Evolutionary conservation across 1,140 invertebrate species (phyloP), one percentile per base, ranked within the genome.

Genomic region (Nasonia longicornis): DNA sequence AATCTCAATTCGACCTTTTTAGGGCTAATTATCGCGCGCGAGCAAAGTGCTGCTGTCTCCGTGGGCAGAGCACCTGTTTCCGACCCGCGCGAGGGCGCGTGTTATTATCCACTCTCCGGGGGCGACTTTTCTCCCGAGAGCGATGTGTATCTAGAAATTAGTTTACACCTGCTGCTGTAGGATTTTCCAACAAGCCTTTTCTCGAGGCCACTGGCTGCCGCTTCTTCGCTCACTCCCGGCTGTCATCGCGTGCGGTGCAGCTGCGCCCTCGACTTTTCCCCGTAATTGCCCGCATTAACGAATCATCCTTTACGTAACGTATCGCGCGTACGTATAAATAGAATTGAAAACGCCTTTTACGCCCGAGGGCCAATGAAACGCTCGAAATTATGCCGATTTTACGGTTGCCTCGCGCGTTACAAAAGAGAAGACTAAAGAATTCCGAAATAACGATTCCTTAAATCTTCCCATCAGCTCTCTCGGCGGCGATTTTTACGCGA

Each of bases 111-210:
- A 22, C 26, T 64, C 16, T 63, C 52, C 26, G 26, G 4, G 20
- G 29, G 48, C 48, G 16, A 14, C 16, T 26, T 66, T 14, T 66
- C 20, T 3, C 20, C n/a, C 11, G 7, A 16, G 63, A 16, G 63
- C 63, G 63, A 78, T 78, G 31, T 63, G 1, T 72, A 79, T 79
- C 77, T 80, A 31, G 71, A 80, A 75, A 80, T 75, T 75, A 69
- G 63, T 75, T 80, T 75, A 75, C 79, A 80, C 72, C 79, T 80
- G 79, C 79, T 75, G 79, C 58, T 31, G 26, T 26, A 73, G 42
- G 71, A 80, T 80, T 80, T 80, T 31, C 48, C 79, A 73, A 79
- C 79, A 73, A 79, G 71, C 78, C 63, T 75, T 69, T 75, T 69
- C 67, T 7, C 14, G 38, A 38, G 38, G 26, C 26, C 26, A 26